Base-by-base conservation (phyloP, 2,888 invertebrate genomes). In the Torymus auratus region DNA sequence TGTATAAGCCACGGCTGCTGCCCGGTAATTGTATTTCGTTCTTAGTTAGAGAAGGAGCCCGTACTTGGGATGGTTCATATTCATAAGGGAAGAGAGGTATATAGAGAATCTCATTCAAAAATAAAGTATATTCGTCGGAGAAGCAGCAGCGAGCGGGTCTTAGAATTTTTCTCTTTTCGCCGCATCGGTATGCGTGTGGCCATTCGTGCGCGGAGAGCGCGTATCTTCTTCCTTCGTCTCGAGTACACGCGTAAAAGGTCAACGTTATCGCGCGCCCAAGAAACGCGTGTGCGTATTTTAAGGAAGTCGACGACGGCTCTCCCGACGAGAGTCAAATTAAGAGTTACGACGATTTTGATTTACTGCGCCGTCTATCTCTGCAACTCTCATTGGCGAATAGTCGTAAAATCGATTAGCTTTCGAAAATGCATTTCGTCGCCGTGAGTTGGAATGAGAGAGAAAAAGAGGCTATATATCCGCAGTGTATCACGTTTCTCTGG, bases 11-110 rank as follows among this genome's bases (percentile, higher is more conserved):
- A 23, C n/a, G n/a, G n/a, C n/a, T n/a, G 17, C 58, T 58, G 13
- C 12, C 60, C 28, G 68, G 78, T 79, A 79, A 73, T 79, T 79
- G 78, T 79, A 61, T 79, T 79, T 68, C 52, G 68, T 79, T 69
- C 62, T 28, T 67, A 67, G 58, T 71, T 72, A 28, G 10, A 62
- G 55, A 20, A 20, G 7, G 28, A 28, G 7, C 62, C 62, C 23
- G 76, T 70, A 64, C 70, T 58, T 60, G 28, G 52, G 17, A 50
- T 15, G 53, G 61, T 67, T 78, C 75, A 70, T 75, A 80, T 80
- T 80, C 76, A 76, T 67, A 80, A 71, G 70, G 12, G 11, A 7
- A 17, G 5, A 2, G 41, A 55, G 12, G 1, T 17, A 55, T 67
- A 28, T 20, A 60, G 53, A 15, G 13, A 15, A 52, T 28, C 64